Conservation (phyloP, 2,113 vertebrate species). For the Tragelaphus imberbis region DNA sequence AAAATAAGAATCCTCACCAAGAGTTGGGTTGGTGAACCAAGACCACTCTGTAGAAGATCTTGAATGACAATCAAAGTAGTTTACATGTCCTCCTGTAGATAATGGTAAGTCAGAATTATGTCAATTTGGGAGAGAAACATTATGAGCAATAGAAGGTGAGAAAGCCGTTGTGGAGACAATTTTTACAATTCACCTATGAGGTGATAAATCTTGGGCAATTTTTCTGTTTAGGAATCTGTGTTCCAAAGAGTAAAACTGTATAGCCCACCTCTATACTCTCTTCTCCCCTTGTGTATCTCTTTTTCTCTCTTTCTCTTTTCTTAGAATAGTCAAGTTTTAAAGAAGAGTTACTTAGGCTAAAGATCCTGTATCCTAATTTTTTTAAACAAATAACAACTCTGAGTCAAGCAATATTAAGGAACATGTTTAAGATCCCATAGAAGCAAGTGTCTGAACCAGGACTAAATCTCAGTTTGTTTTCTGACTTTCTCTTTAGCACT, state of each 20-base stretch:
- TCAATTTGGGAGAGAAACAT: background rate
- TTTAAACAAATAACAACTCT: background rate
- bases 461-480: background rate
- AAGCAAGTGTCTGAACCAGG: background rate
- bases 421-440: background rate
- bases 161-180: background rate
- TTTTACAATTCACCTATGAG: background rate
- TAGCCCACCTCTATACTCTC: fast-evolving
- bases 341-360: background rate
- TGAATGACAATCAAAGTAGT: background rate
- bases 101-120: background rate
- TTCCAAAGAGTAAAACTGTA: background rate
- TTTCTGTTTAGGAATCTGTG: background rate
- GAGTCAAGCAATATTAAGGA: background rate
- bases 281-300: background rate
- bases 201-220: background rate
- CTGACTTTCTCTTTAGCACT: background rate
- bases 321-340: background rate
- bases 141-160: background rate
- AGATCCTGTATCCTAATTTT: background rate
- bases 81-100: background rate
- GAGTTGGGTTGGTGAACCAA: background rate
- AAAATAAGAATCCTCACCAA: background rate
- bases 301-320: background rate
- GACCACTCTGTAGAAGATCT: background rate